Evolutionary conservation across 2,113 vertebrate species (phyloP), one percentile per base, ranked within the genome.

Genomic region (Coreoperca whiteheadi): DNA sequence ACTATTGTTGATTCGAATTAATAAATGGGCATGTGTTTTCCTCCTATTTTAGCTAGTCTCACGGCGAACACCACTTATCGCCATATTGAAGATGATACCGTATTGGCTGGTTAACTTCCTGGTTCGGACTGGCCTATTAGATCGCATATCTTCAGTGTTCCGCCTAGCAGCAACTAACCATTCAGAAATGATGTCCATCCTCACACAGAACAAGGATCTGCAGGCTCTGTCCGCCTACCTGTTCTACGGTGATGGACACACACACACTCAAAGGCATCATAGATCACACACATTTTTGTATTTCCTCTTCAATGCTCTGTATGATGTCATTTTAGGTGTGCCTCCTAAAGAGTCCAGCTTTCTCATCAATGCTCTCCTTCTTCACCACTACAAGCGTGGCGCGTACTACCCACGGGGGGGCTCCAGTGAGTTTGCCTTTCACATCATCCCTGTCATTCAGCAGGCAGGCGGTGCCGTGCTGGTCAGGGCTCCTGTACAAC

Each of bases 341-440:
- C 93, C 96, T 25, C 96, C 96, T 0, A 94, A 82, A 79, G 95
- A 97, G 23, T 96, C 96, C 69, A 97, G 96, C 85, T 96, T 96
- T 75, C 92, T 97, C 75, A 96, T 96, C 84, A 96, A 94, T 16
- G 90, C 92, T 6, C 91, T 97, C 18, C 92, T 97, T 65, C 84
- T 97, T 25, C 96, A 96, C 51, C 96, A 97, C 91, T 97, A 96
- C 90, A 96, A 96, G 75, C 94, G 95, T 1, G 96, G 96, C 0
- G 95, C 96, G 0, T 97, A 96, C 92, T 97, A 96, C 82, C 96
- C 96, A 0, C 76, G 89, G 0, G 96, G 96, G 1, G 96, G 96
- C 0, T 92, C 92, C 56, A 96, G 96, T 76, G 96, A 96, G 87
- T 92, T 96, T 43, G 95, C 96, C 25, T 96, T 96, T 74, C 93